A percentile compares a stretch with the other conserved stretches of the same genome.
Evolutionary conservation across 1,140 invertebrate genomes (phyloP).

Genomic region (Calycopis cecrops): DNA sequence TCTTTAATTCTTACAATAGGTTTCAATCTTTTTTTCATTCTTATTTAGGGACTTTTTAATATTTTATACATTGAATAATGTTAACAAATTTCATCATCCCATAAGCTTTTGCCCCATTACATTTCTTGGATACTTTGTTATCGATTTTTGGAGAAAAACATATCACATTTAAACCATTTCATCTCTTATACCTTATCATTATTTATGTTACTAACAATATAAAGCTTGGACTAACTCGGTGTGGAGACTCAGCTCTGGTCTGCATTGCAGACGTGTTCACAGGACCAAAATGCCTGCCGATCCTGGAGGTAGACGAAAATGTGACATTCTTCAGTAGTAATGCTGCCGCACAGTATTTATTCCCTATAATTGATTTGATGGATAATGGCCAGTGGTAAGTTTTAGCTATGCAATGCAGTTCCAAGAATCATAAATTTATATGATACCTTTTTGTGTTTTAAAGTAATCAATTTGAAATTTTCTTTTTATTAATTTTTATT

Average conservation of each 20-base stretch:
- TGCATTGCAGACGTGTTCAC: conserved; percentile 52
- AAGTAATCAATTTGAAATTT: too few species aligned
- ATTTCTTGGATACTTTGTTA: too few species aligned
- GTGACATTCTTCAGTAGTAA: conserved; percentile 67
- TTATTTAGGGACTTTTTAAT: too few species aligned
- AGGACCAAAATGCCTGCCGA: conserved; percentile 52
- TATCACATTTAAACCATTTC: conserved; percentile 7
- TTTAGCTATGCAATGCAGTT: background rate
- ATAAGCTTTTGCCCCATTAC: too few species aligned
- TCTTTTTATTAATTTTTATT: too few species aligned
- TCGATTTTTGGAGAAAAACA: too few species aligned
- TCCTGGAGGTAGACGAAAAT: conserved; percentile 53
- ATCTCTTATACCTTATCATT: conserved; percentile 3
- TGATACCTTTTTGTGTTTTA: too few species aligned
- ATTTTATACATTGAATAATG: too few species aligned
- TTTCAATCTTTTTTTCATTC: too few species aligned
- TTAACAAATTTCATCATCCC: too few species aligned
- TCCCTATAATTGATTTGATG: conserved; percentile 48
- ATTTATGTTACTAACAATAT: conserved; percentile 14
- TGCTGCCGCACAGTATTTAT: conserved; percentile 58
- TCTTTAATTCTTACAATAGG: too few species aligned
- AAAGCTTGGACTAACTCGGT: conserved; percentile 16
- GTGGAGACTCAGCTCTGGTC: conserved; percentile 29
- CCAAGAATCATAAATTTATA: too few species aligned
- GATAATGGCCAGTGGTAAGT: conserved; percentile 51